phyloP scores from a whole-genome alignment of 2,797 vertebrate genomes.

The Muraenolepis orangiensis region DNA sequence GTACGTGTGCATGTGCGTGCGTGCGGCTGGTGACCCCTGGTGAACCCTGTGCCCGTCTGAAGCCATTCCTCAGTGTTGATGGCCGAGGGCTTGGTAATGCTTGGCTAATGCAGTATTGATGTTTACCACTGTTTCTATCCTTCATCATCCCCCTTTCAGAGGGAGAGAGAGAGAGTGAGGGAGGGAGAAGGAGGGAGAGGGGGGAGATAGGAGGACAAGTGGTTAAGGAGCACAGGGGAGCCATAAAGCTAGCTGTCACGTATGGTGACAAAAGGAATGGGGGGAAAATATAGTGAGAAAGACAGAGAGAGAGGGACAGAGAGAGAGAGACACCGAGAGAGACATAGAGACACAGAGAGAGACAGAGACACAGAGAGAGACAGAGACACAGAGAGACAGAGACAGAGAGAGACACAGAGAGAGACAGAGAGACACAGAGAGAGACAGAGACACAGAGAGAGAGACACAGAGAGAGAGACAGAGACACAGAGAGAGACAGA shows the following conservation, averaged over 20 bases:
- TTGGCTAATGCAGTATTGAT: conserved; percentile 82
- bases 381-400: neutral
- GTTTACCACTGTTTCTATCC: conserved; percentile 70
- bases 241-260: conserved; percentile 63
- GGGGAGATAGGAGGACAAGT: conserved; percentile 46
- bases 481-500: too few species aligned
- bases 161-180: conserved; percentile 32
- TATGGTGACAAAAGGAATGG: conserved; percentile 11
- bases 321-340: neutral
- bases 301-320: neutral
- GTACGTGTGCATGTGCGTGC: conserved; percentile 13
- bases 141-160: conserved; percentile 63
- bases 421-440: neutral
- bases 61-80: conserved; percentile 74
- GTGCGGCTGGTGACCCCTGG: conserved; percentile 57
- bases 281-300: neutral
- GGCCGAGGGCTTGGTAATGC: conserved; percentile 68
- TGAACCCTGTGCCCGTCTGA: conserved; percentile 62
- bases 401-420: too few species aligned
- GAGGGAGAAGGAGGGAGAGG: conserved; percentile 43
- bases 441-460: conserved; percentile 31
- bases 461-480: neutral
- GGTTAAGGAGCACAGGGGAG: conserved; percentile 64
- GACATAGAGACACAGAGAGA: neutral
- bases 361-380: neutral